A percentile compares a stretch with the other conserved stretches of the same genome.
phyloP scores from a whole-genome alignment of 2,888 invertebrate genomes.

The Spisula solida region DNA sequence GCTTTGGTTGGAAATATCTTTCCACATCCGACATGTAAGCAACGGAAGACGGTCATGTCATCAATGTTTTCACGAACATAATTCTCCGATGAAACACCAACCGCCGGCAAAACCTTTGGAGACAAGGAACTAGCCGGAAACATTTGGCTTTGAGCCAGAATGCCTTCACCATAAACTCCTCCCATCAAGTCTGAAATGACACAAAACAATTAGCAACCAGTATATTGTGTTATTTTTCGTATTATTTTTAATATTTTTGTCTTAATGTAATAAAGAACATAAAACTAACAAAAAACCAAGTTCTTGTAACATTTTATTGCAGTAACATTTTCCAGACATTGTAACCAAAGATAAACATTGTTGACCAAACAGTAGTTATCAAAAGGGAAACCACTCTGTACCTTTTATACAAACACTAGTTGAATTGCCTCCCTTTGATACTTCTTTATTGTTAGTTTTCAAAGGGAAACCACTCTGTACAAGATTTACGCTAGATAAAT shows the following conservation, averaged over 20 bases:
- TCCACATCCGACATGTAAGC: constrained; percentile 5
- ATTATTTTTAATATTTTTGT: no score
- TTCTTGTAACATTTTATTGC: no score
- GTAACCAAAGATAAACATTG: no score
- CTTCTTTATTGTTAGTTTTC: no score
- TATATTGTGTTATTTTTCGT: background rate
- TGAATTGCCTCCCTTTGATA: background rate
- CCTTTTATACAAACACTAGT: no score
- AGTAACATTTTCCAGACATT: no score
- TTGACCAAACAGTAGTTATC: no score
- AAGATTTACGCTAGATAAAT: background rate
- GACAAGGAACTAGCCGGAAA: background rate
- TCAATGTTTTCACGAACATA: background rate
- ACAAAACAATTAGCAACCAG: background rate
- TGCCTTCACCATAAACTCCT: background rate
- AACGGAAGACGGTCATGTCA: background rate
- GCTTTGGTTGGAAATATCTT: background rate
- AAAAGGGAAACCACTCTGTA: background rate
- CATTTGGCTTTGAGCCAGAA: background rate
- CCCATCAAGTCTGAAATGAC: background rate
- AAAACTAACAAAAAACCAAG: no score
- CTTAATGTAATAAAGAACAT: no score
- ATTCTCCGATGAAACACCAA: background rate
- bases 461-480: background rate
- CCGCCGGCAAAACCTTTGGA: background rate